Evolutionary conservation across 1,140 invertebrate species (phyloP), one percentile per base, ranked within the genome.

Genomic region (Procambarus virginalis): DNA sequence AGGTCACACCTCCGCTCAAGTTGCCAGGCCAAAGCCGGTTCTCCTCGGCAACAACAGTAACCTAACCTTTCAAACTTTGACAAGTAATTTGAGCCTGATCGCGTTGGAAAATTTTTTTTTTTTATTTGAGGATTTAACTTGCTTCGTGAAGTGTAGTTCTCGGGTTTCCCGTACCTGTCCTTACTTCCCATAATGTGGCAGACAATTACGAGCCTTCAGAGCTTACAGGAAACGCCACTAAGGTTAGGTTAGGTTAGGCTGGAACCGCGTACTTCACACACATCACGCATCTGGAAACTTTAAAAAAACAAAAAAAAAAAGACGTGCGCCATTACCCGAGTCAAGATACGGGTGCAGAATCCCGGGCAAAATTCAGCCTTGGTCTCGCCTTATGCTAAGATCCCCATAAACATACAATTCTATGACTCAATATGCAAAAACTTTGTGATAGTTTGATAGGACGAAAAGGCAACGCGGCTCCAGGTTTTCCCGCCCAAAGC

Each of bases 371-470:
- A 81, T 88, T 88, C 86, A 80, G 78, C 46, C 79, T 73, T 88
- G 86, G 86, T 88, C 86, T 82, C 78, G 68, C 86, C 86, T 88
- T 88, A 88, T 88, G 86, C 86, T 88, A 88, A 88, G 86, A 81
- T 81, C 48, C 79, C 78, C 86, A 81, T 88, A 88, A 88, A 88
- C 86, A 79, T 88, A 81, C 78, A 88, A 88, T 88, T 88, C 86
- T 88, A 88, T 80, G 86, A 88, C 86, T 88, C 86, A 88, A 88
- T 88, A 88, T 88, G 86, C 86, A 88, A 88, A 88, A 88, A 88
- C 86, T 88, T 88, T 88, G 86, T 88, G 86, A 88, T 88, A 88
- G 86, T 88, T 88, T 88, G 86, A 88, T 88, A 88, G 86, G 86
- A 86, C n/a, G 86, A 81, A 88, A 88, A 81, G 78, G 86, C 64